These are phyloP conservation scores for Zygothrica quintamaculata DNA, from an alignment of 2,888 invertebrate species.

Conservation along the genomic window DNA sequence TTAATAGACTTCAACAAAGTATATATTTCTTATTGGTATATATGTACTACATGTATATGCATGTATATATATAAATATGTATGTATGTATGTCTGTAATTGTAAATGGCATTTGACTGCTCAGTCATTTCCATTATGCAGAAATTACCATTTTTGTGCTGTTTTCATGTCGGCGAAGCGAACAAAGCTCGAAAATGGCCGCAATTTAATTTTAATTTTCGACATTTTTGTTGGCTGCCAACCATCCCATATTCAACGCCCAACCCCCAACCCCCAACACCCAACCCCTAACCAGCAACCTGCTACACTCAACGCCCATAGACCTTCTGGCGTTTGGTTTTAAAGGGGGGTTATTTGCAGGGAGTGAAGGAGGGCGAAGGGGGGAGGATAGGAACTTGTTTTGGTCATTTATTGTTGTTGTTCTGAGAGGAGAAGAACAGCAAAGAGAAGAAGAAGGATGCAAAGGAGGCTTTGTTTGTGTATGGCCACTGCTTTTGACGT, in stretches of 20 bases:
- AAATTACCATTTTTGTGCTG: constrained; percentile 51
- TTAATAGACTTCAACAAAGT: too few species aligned
- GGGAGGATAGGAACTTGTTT: constrained; percentile 24
- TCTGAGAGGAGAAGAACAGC: too few species aligned
- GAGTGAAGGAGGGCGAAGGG: too few species aligned
- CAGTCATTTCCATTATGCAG: constrained; percentile 32
- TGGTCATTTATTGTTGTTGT: constrained; percentile 73
- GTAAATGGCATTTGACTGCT: constrained; percentile 3
- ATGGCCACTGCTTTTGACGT: constrained; percentile 69
- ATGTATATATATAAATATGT: too few species aligned
- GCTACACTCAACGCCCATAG: constrained; percentile 8
- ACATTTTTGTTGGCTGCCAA: constrained; percentile 24
- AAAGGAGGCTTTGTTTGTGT: constrained; percentile 56
- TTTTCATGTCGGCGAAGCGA: constrained; percentile 41
- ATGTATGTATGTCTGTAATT: too few species aligned
- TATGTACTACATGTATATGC: too few species aligned
- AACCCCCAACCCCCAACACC: constrained; percentile 1
- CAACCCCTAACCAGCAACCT: not conserved
- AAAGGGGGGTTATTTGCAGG: not conserved
- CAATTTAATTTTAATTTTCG: constrained; percentile 67
- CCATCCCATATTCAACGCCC: not conserved
- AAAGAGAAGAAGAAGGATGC: constrained; percentile 9
- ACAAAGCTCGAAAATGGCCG: constrained; percentile 45
- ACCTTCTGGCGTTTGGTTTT: constrained; percentile 12
- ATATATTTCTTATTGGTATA: too few species aligned